Conservation (phyloP, 2,888 invertebrate species). For the Amblyjoppa fuscipennis region DNA sequence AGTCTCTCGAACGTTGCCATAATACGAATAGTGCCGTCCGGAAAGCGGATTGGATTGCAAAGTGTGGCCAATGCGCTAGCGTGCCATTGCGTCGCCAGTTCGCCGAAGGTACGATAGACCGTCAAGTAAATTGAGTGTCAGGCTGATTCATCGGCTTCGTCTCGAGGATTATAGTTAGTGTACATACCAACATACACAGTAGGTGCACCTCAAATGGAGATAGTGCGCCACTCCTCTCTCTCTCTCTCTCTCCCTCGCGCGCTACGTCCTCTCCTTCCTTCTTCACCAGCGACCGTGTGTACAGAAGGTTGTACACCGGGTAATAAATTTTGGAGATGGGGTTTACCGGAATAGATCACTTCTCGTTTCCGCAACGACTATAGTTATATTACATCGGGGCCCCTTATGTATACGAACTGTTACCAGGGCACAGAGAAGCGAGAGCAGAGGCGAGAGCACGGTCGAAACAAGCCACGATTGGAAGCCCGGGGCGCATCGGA, state of each 20-base stretch:
- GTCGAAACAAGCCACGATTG: constrained; percentile 22
- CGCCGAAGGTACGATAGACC: constrained; percentile 37
- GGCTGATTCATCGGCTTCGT: constrained; percentile 60
- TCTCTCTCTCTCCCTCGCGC: not conserved
- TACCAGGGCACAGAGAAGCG: not conserved
- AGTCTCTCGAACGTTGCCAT: not conserved
- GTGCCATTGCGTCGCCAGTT: not conserved
- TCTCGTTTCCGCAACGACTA: constrained; percentile 40
- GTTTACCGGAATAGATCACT: constrained; percentile 56
- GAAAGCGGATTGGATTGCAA: not conserved
- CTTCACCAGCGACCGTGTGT: constrained; percentile 29
- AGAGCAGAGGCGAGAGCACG: not conserved
- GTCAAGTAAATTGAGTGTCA: constrained; percentile 67
- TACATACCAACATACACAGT: constrained; percentile 36
- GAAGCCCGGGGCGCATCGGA: constrained; percentile 32
- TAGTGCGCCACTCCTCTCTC: constrained; percentile 13
- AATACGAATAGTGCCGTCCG: not conserved
- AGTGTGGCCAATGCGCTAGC: not conserved
- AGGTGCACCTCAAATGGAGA: constrained; percentile 46
- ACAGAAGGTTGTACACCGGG: constrained; percentile 43
- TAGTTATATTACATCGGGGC: not conserved
- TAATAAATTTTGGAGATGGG: constrained; percentile 59
- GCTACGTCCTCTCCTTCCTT: constrained; percentile 40
- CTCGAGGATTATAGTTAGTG: constrained; percentile 55
- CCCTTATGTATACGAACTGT: constrained; percentile 7